Conservation (phyloP, 2,797 vertebrate species). For the Hemitrygon akajei region DNA sequence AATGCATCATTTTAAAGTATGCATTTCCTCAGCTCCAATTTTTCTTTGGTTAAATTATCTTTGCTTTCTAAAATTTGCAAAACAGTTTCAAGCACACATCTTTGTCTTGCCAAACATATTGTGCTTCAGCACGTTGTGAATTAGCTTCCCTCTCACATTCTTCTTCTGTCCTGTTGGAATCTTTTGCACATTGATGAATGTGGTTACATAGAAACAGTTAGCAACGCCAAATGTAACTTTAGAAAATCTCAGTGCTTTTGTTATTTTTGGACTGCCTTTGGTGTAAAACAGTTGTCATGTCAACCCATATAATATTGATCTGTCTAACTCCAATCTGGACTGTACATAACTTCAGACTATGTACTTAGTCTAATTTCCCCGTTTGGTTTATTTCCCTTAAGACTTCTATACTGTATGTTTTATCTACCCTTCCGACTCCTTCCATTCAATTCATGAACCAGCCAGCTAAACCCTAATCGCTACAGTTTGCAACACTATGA, state of each 20-base stretch:
- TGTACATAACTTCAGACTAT: no score
- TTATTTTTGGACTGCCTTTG: neutral
- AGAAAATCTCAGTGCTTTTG: neutral
- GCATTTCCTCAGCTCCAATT: neutral
- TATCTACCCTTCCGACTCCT: neutral
- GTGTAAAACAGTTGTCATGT: neutral
- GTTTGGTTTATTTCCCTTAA: neutral
- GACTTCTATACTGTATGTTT: neutral
- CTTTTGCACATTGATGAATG: neutral
- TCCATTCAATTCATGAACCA: no score
- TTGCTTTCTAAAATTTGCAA: neutral
- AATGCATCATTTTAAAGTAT: neutral
- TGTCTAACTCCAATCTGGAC: neutral
- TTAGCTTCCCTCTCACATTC: neutral
- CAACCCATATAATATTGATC: neutral
- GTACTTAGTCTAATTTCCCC: no score
- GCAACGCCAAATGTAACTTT: neutral
- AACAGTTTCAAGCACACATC: neutral
- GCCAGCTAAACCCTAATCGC: no score
- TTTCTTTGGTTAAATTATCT: neutral
- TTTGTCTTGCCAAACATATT: neutral
- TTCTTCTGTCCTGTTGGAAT: neutral
- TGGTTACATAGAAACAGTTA: neutral
- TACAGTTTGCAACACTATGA: no score
- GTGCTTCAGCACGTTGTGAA: neutral